These are phyloP conservation scores for Ormyrus pomaceus DNA, from an alignment of 2,888 invertebrate genomes.

Conservation along the genomic window DNA sequence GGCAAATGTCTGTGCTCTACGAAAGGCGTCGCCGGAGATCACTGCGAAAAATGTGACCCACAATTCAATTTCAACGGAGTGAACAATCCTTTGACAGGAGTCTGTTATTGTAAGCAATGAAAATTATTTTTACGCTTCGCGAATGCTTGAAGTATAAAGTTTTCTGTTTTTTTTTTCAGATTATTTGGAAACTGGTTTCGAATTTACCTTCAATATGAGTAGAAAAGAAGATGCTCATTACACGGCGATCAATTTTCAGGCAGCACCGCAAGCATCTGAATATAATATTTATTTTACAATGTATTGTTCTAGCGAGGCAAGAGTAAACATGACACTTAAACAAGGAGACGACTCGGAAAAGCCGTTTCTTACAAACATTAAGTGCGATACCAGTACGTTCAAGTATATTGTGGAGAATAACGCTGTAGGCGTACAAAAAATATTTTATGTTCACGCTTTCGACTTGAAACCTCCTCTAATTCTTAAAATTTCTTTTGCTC, in stretches of 20 bases:
- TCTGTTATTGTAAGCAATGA: slow-evolving; percentile 88
- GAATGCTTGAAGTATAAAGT: slow-evolving; percentile 10
- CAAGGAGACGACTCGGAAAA: slow-evolving; percentile 84
- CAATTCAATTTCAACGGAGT: slow-evolving; percentile 95
- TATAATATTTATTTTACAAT: slow-evolving; percentile 94
- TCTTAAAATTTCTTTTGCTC: slow-evolving; percentile 98
- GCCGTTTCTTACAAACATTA: slow-evolving; percentile 84
- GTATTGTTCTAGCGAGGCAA: slow-evolving; percentile 90
- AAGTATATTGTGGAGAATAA: slow-evolving; percentile 63
- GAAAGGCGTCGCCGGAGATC: slow-evolving; percentile 95
- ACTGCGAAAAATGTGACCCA: slow-evolving; percentile 97
- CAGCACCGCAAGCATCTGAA: slow-evolving; percentile 93
- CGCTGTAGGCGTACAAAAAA: slow-evolving; percentile 80
- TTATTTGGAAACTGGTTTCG: slow-evolving; percentile 97
- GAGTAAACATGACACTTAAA: slow-evolving; percentile 92
- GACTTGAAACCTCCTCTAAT: slow-evolving; percentile 97
- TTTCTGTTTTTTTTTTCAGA: slow-evolving; percentile 78
- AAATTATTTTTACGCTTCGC: background rate
- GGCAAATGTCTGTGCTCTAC: slow-evolving; percentile 98
- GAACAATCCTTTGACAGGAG: slow-evolving; percentile 90
- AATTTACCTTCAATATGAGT: slow-evolving; percentile 98
- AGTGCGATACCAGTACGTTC: slow-evolving; percentile 77
- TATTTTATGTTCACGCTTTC: slow-evolving; percentile 98
- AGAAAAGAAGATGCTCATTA: slow-evolving; percentile 97
- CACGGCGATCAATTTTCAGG: slow-evolving; percentile 97